These are phyloP conservation scores for Bos indicus DNA, from an alignment of 2,113 vertebrate genomes.

Conservation along the genomic window DNA sequence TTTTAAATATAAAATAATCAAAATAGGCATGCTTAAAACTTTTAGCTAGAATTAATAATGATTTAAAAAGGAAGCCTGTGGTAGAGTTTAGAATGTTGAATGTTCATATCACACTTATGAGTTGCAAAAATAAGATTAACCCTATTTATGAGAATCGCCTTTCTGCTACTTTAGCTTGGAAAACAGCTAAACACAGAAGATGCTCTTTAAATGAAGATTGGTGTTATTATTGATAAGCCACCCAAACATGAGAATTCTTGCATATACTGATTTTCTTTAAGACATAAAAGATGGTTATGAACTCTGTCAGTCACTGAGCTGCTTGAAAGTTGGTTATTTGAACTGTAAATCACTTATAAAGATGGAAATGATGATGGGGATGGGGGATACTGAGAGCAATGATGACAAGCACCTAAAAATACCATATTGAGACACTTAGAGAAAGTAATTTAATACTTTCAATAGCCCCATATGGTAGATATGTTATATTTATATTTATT, in stretches of 20 bases:
- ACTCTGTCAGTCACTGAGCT: neutral
- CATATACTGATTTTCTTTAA: neutral
- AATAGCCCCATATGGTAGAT: neutral
- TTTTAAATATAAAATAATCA: neutral
- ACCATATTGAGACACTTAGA: neutral
- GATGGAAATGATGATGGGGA: neutral
- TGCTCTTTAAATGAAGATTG: neutral
- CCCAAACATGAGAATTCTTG: neutral
- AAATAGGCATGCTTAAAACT: neutral
- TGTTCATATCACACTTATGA: neutral
- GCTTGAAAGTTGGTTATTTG: neutral
- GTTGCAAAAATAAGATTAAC: neutral
- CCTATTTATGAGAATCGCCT: neutral
- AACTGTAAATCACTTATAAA: neutral
- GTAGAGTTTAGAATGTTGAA: constrained; percentile 1
- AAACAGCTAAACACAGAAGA: neutral
- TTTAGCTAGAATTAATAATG: neutral
- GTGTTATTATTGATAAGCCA: neutral
- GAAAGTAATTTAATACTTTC: neutral
- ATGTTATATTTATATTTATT: neutral
- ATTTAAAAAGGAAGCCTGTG: neutral
- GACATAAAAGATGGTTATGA: neutral
- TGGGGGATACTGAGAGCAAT: neutral
- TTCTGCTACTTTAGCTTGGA: neutral
- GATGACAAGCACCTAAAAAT: neutral